Evolutionary conservation across 2,888 invertebrate species (phyloP).

Genomic region (Plebejus anna): DNA sequence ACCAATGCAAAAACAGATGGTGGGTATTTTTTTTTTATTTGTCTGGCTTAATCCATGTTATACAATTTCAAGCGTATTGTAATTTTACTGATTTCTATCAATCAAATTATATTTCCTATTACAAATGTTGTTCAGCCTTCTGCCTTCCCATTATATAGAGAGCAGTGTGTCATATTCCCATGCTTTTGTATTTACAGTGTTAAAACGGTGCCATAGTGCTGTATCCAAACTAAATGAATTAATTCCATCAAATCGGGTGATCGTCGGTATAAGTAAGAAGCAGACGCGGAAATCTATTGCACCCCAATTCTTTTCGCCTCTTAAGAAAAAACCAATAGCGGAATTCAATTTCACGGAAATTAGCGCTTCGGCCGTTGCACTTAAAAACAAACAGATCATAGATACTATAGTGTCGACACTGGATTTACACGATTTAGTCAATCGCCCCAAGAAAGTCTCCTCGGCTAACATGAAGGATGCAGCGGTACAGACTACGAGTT

Average conservation of each 20-base stretch:
- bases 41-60: not conserved
- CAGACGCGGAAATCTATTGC: slow-evolving; percentile 50
- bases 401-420: slow-evolving; percentile 61
- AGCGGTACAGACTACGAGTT: slow-evolving; percentile 62
- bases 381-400: slow-evolving; percentile 64
- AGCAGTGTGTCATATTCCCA: not conserved
- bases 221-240: slow-evolving; percentile 54
- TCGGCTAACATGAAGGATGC: slow-evolving; percentile 57
- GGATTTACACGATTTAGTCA: slow-evolving; percentile 55
- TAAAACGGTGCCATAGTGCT: slow-evolving; percentile 64
- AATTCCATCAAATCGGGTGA: slow-evolving; percentile 57
- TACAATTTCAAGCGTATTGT: not conserved
- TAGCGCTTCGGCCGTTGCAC: slow-evolving; percentile 42
- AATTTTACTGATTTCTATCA: not conserved
- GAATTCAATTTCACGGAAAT: slow-evolving; percentile 63
- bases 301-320: slow-evolving; percentile 63
- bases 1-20: slow-evolving; percentile 54
- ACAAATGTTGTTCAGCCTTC: not conserved
- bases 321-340: slow-evolving; percentile 60
- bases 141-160: not conserved
- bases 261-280: slow-evolving; percentile 52
- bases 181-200: slow-evolving; percentile 60
- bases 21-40: slow-evolving; percentile 47
- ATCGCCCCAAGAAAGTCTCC: slow-evolving; percentile 54
- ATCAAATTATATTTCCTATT: not conserved